Conservation (phyloP, 1,140 invertebrate genomes). For the Cherax destructor region DNA sequence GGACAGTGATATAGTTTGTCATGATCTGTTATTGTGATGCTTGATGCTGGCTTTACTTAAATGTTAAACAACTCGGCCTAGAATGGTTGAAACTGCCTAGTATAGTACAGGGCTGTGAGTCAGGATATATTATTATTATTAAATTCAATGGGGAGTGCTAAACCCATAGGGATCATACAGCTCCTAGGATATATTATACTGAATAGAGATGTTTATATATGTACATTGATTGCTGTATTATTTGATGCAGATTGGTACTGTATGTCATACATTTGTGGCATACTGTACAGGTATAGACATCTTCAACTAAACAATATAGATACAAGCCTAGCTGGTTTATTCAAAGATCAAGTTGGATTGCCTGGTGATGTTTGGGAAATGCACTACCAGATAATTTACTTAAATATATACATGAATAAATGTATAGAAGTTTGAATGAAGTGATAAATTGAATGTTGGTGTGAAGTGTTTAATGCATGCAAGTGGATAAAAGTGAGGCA, state of each 20-base stretch:
- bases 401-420: conserved; percentile 3
- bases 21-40: conserved; percentile 32
- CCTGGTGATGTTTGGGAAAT: conserved; percentile 5
- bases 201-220: conserved; percentile 5
- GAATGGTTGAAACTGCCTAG: conserved; percentile 20
- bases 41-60: conserved; percentile 20
- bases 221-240: conserved; percentile 4
- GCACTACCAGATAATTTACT: conserved; percentile 38
- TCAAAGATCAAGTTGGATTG: background rate
- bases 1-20: conserved; percentile 9
- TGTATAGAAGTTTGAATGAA: conserved; percentile 13
- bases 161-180: no score
- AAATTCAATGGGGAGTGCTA: no score
- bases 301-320: conserved; percentile 8
- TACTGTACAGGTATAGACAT: background rate
- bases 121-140: background rate
- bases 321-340: background rate
- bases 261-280: conserved; percentile 6
- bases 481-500: background rate
- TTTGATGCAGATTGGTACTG: conserved; percentile 17
- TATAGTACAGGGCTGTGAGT: conserved; percentile 53
- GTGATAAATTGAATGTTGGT: background rate
- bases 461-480: background rate
- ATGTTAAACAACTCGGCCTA: conserved; percentile 5
- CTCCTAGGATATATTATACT: background rate